Evolutionary conservation across 1,140 invertebrate genomes (phyloP).

Genomic region (Tetragonula clypearis): DNA sequence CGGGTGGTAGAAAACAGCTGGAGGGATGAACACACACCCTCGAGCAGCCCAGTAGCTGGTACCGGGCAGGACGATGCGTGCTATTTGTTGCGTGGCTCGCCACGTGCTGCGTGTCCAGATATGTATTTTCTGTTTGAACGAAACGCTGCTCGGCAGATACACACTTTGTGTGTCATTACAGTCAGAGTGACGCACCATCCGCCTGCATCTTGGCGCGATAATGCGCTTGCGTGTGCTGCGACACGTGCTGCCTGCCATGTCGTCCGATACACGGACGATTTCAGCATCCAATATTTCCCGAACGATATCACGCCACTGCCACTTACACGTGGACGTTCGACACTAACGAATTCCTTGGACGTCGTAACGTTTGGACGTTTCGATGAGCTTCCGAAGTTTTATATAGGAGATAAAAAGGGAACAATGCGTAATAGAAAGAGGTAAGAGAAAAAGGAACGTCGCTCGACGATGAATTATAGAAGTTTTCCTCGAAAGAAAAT

Average conservation of each 20-base stretch:
- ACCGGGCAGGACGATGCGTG: slow-evolving; percentile 53
- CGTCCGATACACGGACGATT: slow-evolving; percentile 40
- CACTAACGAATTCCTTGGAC: slow-evolving; percentile 36
- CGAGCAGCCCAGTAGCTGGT: slow-evolving; percentile 44
- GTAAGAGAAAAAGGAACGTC: neutral
- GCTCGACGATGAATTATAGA: slow-evolving; percentile 14
- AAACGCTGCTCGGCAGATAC: neutral
- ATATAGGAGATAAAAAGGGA: slow-evolving; percentile 40
- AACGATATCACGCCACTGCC: slow-evolving; percentile 56
- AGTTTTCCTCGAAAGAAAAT: slow-evolving; percentile 22
- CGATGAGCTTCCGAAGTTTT: slow-evolving; percentile 44
- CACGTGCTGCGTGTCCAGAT: slow-evolving; percentile 65
- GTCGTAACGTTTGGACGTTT: slow-evolving; percentile 42
- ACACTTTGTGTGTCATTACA: slow-evolving; percentile 11
- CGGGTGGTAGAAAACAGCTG: neutral
- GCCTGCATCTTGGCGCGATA: slow-evolving; percentile 39
- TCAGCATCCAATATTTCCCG: slow-evolving; percentile 64
- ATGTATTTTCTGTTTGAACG: slow-evolving; percentile 65
- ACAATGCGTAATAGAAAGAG: slow-evolving; percentile 31
- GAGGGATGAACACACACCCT: slow-evolving; percentile 57
- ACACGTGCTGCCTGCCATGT: slow-evolving; percentile 15
- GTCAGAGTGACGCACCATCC: neutral
- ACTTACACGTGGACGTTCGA: neutral
- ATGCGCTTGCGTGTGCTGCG: neutral
- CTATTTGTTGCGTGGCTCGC: slow-evolving; percentile 71